These are phyloP conservation scores for Trichopoda pennipes DNA, from an alignment of 2,888 invertebrate species.

Conservation along the genomic window DNA sequence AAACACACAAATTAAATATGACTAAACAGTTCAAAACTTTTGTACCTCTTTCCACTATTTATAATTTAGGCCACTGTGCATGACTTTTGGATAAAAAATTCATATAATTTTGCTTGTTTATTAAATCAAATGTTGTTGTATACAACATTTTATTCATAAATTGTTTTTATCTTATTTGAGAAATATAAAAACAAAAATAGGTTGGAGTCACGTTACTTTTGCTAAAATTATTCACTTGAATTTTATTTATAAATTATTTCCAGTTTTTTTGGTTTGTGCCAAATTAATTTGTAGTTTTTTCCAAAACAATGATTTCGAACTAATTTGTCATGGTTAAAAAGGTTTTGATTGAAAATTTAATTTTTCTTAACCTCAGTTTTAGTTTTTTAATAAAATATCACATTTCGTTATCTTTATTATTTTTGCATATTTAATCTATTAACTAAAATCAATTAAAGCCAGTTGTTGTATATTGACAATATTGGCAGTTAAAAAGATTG, in stretches of 20 bases:
- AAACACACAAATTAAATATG: too few relatives aligned
- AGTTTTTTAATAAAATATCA: too few relatives aligned
- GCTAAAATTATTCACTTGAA: conserved; percentile 47
- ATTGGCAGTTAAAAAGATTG: too few relatives aligned
- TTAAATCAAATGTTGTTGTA: neutral
- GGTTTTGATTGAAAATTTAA: conserved; percentile 32
- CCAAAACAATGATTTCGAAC: conserved; percentile 52
- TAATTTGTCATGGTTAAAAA: conserved; percentile 19
- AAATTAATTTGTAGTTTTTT: conserved; percentile 63
- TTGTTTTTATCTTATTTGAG: conserved; percentile 24
- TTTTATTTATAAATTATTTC: conserved; percentile 19
- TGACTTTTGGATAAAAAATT: too few relatives aligned
- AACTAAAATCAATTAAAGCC: too few relatives aligned
- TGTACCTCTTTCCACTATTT: neutral
- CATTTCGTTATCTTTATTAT: too few relatives aligned
- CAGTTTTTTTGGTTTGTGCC: conserved; percentile 51
- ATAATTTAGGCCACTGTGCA: too few relatives aligned
- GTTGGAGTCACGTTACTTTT: conserved; percentile 54
- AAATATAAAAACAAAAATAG: conserved; percentile 6
- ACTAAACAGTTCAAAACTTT: too few relatives aligned
- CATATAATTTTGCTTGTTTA: too few relatives aligned
- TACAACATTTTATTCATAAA: conserved; percentile 50
- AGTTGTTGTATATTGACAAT: too few relatives aligned
- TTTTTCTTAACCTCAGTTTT: conserved; percentile 26
- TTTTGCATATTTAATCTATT: too few relatives aligned